A percentile compares a stretch with the other conserved stretches of the same genome.
Conservation (phyloP, 2,113 vertebrate species). For the Rana temporaria region DNA sequence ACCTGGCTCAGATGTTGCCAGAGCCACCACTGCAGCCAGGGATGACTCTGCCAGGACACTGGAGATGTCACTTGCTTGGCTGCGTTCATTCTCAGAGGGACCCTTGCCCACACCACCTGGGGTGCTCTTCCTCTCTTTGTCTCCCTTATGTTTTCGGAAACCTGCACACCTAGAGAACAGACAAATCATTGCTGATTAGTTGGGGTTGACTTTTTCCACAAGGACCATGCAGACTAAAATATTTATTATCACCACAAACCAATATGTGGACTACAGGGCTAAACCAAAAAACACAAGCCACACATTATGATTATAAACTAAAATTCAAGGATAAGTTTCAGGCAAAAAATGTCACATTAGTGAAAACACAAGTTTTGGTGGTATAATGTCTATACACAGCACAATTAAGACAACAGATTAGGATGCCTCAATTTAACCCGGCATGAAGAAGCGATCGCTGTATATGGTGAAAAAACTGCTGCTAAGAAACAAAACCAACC, state of each 20-base stretch:
- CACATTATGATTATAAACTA: no score
- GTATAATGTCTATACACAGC: no score
- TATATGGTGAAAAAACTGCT: no score
- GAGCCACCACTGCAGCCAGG: slow-evolving; percentile 62
- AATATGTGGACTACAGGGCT: not conserved
- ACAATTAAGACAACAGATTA: no score
- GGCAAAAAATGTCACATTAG: no score
- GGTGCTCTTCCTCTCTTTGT: slow-evolving; percentile 79
- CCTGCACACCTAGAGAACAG: slow-evolving; percentile 78
- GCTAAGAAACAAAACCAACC: no score
- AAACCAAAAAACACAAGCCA: no score
- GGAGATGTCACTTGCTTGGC: slow-evolving; percentile 18
- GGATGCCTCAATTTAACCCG: no score
- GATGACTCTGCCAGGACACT: slow-evolving; percentile 64
- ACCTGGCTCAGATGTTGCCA: slow-evolving; percentile 78
- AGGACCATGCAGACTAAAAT: no score
- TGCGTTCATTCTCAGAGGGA: slow-evolving; percentile 63
- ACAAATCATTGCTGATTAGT: not conserved
- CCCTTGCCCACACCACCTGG: slow-evolving; percentile 74
- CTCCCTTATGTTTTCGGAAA: slow-evolving; percentile 81
- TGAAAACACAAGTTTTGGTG: no score
- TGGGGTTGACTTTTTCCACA: not conserved
- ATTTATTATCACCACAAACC: not conserved
- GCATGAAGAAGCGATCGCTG: no score
- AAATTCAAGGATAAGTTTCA: no score